These are phyloP conservation scores for Pyralis farinalis DNA, from an alignment of 2,888 invertebrate species.

Conservation along the genomic window DNA sequence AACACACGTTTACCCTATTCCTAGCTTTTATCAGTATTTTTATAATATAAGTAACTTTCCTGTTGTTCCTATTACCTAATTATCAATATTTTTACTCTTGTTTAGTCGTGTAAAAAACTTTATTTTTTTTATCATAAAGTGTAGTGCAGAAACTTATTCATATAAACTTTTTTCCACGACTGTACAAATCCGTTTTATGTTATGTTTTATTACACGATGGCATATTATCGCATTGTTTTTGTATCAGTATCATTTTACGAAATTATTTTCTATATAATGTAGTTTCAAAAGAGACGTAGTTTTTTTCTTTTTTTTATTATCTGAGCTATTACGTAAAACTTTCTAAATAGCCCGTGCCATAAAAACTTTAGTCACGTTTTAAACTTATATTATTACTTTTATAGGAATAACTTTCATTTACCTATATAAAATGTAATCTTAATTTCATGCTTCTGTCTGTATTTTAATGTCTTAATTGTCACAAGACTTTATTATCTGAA, in stretches of 20 bases:
- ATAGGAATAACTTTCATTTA: constrained; percentile 5
- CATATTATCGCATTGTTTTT: too few relatives aligned
- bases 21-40: constrained; percentile 73
- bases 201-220: too few relatives aligned
- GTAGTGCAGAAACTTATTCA: background rate
- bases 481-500: background rate
- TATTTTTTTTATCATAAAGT: too few relatives aligned
- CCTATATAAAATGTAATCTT: background rate
- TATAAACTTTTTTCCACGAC: background rate
- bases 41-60: constrained; percentile 59
- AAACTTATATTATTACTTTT: constrained; percentile 19
- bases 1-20: constrained; percentile 48
- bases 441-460: background rate
- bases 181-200: background rate
- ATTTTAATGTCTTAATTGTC: background rate
- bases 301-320: too few relatives aligned
- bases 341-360: constrained; percentile 43
- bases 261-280: too few relatives aligned
- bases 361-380: constrained; percentile 22
- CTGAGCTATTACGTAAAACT: too few relatives aligned
- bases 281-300: too few relatives aligned
- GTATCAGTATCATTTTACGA: too few relatives aligned
- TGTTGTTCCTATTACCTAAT: constrained; percentile 61
- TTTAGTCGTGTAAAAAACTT: constrained; percentile 4
- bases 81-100: constrained; percentile 10